A percentile compares a stretch with the other conserved stretches of the same genome.
phyloP scores from a whole-genome alignment of 1,140 invertebrate genomes.

The Periplaneta americana region DNA sequence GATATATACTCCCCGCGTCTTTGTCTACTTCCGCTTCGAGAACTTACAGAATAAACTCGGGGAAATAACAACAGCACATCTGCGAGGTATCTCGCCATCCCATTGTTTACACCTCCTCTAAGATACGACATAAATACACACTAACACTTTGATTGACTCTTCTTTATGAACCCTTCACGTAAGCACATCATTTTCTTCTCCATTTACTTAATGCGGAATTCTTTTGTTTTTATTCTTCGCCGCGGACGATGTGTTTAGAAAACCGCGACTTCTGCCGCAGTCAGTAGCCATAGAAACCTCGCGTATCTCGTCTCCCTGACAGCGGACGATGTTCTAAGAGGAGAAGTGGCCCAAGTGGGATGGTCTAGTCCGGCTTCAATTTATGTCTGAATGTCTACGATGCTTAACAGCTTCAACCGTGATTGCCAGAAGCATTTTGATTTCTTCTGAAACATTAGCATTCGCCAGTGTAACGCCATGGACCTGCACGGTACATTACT shows the following conservation, averaged over 20 bases:
- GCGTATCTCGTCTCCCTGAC: too few species aligned
- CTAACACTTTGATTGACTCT: background rate
- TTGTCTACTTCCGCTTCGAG: background rate
- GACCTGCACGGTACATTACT: too few species aligned
- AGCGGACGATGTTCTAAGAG: background rate
- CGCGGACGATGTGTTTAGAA: background rate
- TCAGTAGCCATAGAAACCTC: background rate
- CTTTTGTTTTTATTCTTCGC: background rate
- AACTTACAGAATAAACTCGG: background rate
- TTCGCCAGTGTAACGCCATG: too few species aligned
- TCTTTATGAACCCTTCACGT: background rate
- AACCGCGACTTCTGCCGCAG: background rate
- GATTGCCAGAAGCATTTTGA: too few species aligned
- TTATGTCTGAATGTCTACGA: background rate
- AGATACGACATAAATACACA: background rate
- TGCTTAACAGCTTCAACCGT: too few species aligned
- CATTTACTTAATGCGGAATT: background rate
- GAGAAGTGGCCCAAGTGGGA: background rate
- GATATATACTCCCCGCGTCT: background rate
- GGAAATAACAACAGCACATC: background rate
- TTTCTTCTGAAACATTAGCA: too few species aligned
- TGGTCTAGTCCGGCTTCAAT: background rate
- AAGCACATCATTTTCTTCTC: background rate
- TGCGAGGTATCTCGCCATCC: background rate
- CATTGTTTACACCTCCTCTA: background rate